Percentiles rank a stretch among this genome's conserved stretches.
These are phyloP conservation scores for Cabera pusaria DNA, from an alignment of 2,888 invertebrate species.

Conservation along the genomic window DNA sequence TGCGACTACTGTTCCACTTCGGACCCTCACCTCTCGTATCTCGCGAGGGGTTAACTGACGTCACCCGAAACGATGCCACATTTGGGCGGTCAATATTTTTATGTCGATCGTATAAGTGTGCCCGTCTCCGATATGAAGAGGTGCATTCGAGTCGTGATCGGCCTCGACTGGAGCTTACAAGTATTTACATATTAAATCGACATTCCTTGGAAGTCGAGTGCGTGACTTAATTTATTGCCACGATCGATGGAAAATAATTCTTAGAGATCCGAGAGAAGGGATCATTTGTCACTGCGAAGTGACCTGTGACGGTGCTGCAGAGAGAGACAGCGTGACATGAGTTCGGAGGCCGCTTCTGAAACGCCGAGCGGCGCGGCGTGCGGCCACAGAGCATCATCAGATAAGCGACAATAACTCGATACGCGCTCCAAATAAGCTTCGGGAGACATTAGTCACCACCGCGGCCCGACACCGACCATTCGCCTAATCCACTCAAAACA, in stretches of 20 bases:
- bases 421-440: conserved; percentile 74
- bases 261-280: conserved; percentile 63
- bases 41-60: conserved; percentile 29
- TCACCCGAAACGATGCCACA: conserved; percentile 30
- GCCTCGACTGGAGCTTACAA: conserved; percentile 50
- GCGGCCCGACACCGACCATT: conserved; percentile 64
- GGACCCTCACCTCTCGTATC: conserved; percentile 2
- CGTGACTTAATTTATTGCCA: conserved; percentile 72
- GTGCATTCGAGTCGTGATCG: conserved; percentile 59
- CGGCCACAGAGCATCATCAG: conserved; percentile 59
- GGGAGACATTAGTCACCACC: conserved; percentile 68
- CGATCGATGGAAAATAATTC: conserved; percentile 69
- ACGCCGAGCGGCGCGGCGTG: conserved; percentile 35
- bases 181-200: conserved; percentile 66
- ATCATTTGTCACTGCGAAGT: conserved; percentile 61
- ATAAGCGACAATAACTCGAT: conserved; percentile 78
- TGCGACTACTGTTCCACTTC: conserved; percentile 60
- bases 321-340: conserved; percentile 30
- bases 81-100: conserved; percentile 18
- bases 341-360: conserved; percentile 23
- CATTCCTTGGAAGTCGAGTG: conserved; percentile 64
- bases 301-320: conserved; percentile 42
- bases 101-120: conserved; percentile 29
- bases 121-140: conserved; percentile 44
- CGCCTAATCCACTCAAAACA: conserved; percentile 81